phyloP scores from a whole-genome alignment of 2,113 vertebrate genomes.

The Halcyon senegalensis region DNA sequence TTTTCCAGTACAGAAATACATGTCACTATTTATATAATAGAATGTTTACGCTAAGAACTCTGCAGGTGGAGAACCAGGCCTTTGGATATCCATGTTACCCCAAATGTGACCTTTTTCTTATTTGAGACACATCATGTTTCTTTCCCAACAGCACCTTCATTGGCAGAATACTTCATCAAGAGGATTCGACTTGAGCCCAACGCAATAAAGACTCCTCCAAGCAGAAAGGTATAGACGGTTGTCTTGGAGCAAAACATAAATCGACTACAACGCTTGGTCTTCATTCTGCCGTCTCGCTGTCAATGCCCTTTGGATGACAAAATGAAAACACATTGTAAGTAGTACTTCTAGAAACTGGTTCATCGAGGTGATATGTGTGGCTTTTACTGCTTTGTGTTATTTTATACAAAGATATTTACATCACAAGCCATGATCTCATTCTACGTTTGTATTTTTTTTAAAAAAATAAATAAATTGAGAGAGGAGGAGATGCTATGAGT shows the following conservation, averaged over 20 bases:
- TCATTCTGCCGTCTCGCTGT: conserved; percentile 57
- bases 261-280: conserved; percentile 60
- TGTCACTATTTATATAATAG: neutral
- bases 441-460: accelerated
- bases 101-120: neutral
- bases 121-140: neutral
- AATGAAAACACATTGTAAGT: neutral
- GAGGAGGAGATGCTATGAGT: accelerated
- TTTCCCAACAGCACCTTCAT: conserved; percentile 79
- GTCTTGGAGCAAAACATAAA: conserved; percentile 77
- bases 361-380: neutral
- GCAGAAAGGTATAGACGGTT: conserved; percentile 80
- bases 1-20: neutral
- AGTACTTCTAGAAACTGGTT: neutral
- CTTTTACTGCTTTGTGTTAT: neutral
- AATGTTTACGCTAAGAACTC: neutral
- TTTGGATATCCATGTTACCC: neutral
- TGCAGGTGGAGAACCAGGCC: neutral
- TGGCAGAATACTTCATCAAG: conserved; percentile 92
- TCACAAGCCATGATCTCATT: neutral
- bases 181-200: conserved; percentile 92
- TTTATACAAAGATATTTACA: neutral
- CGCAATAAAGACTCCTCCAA: conserved; percentile 83
- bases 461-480: neutral
- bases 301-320: conserved; percentile 54